Base-by-base conservation (phyloP, 2,888 invertebrate genomes). In the Tortrix viridana region DNA sequence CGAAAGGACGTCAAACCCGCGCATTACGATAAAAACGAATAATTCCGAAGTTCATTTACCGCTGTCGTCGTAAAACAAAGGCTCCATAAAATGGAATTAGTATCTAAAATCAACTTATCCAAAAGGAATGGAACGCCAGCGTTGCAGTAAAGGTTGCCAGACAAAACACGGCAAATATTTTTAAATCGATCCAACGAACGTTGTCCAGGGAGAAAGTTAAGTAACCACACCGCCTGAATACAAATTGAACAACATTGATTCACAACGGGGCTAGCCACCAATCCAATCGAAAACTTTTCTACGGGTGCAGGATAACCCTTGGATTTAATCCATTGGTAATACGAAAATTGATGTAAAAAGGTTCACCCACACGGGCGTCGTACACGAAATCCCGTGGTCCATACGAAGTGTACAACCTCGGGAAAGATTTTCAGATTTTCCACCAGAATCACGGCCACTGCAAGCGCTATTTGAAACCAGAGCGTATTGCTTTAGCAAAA, bases 311-410 rank as follows among this genome's bases (percentile, higher is more conserved):
- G 80, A 83, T 84, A 85, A 88, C 85, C 88, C 85, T 85, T 84
- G 81, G 85, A 86, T 89, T 89, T 89, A 91, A 91, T 91, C 90
- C 89, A 86, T 91, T 80, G 88, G 88, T 91, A 91, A 91, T 89
- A 88, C 88, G 89, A 91, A 90, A 91, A 91, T 89, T 90, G 89
- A 89, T 89, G 89, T 90, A 87, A 87, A n/a, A 87, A 87, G 83
- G 85, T 79, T 82, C 76, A 78, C 73, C 82, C 82, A 75, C 84
- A 79, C 80, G 76, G 76, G 67, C 80, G 75, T 75, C 74, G 73
- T 70, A 79, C 79, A 80, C 76, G 76, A 75, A 64, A 77, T 71
- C 71, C 70, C 75, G 77, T 73, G 80, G 80, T 80, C 84, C 87
- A 88, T 88, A 88, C 86, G 84, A 89, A 88, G 80, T 80, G 76